Base-by-base conservation (phyloP, 2,888 invertebrate genomes). In the Platycnemis pennipes region DNA sequence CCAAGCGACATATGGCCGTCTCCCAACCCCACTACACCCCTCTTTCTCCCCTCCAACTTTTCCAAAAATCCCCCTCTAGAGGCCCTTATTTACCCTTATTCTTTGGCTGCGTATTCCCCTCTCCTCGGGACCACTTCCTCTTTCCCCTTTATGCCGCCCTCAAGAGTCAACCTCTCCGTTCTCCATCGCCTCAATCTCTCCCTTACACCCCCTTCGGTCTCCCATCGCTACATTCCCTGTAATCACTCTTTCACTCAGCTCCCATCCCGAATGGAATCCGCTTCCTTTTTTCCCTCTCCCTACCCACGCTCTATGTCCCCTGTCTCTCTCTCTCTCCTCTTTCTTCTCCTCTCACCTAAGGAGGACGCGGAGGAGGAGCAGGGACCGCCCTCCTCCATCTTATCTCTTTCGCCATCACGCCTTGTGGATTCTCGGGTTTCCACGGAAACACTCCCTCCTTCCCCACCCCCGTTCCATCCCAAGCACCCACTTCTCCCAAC, bases 321-420 rank as follows among this genome's bases (percentile, higher is more conserved):
- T 49, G 49, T 16, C 49, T 11, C 7, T 16, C 49, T 53, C 19
- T 53, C 53, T 8, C 53, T 53, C 53, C 53, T 1, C 53, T 8
- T 19, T 46, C 46, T 16, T 5, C 5, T 3, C 56, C 56, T 5
- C 16, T 56, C 63, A 7, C 63, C 2, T 63, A 26, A 63, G 53
- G 4, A 53, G 11, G 13, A 7, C 16, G 53, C 53, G 53, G 19
- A 53, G 4, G 13, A 13, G 53, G 53, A 53, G 53, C 8, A 11
- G 19, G 53, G 53, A 26, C 56, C 56, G 3, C 63, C 77, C 13
- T 5, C 7, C 26, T 8, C 22, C 31, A 13, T 7, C 77, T 77
- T 77, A 77, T 77, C 77, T 37, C 77, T 37, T 77, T 77, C 77
- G 77, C 77, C 37, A 77, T 77, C 77, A 77, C 77, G 77, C 77